Base-by-base conservation (phyloP, 2,113 vertebrate species). In the Aegotheles bennettii region DNA sequence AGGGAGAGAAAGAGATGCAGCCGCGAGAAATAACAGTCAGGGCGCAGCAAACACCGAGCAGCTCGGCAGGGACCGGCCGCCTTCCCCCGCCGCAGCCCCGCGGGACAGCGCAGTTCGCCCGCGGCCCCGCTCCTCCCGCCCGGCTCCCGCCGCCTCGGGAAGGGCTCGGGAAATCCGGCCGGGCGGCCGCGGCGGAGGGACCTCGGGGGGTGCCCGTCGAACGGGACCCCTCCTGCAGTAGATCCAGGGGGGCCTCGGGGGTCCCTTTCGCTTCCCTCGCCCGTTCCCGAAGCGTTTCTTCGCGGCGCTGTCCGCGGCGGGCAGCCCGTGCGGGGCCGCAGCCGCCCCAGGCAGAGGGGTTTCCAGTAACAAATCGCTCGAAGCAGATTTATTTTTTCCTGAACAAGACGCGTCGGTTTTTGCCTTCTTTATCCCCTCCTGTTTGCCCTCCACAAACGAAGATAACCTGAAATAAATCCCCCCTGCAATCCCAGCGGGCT, bases 221-320 rank as follows among this genome's bases (percentile, higher is more conserved):
- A n/a, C n/a, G n/a, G n/a, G 12, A 2, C 7, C 56, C 10, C 20
- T 53, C 31, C 33, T 31, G 61, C 75, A 20, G 26, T 0, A 16
- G 38, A 7, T 31, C 8, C 64, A 25, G 6, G 19, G 38, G 40
- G 29, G 20, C 28, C n/a, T 5, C 16, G 2, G 69, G 35, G 33
- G 13, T 54, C 47, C 17, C 71, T 54, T 10, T 3, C 3, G 5
- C 2, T 6, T 7, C 43, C 14, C 50, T 21, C 15, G 24, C 13
- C 28, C 23, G 1, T 10, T 69, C 11, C 20, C 14, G 12, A 28
- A 42, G 26, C 1, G 6, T 6, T 42, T 56, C 10, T n/a, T 3
- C 7, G 57, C 40, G 5, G 10, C 47, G 3, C 42, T 20, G 43
- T 28, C 61, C 21, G 31, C 42, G n/a, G 43, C 26, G 47, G 8